Evolutionary conservation across 2,888 invertebrate species (phyloP).

Genomic region (Colletes collaris): DNA sequence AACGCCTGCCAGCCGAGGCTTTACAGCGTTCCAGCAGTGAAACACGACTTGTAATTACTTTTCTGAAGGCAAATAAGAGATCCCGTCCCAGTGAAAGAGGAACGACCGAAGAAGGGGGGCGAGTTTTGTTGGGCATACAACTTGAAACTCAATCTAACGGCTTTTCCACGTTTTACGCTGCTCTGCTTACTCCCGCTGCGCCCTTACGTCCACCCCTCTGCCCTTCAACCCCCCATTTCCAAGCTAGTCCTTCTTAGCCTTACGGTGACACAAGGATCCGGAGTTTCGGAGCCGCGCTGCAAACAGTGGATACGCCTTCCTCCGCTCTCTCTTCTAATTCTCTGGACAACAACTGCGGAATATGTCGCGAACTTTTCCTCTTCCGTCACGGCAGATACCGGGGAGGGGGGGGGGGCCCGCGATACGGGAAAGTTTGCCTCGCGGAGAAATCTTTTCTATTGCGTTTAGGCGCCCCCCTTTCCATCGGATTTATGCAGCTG

Average conservation of each 20-base stretch:
- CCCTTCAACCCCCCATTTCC: neutral
- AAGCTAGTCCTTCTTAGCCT: slow-evolving; percentile 20
- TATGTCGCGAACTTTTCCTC: slow-evolving; percentile 30
- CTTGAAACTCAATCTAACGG: slow-evolving; percentile 77
- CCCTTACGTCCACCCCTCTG: neutral
- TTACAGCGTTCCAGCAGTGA: slow-evolving; percentile 20
- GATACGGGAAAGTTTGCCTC: neutral
- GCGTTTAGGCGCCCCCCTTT: neutral
- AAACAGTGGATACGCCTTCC: slow-evolving; percentile 46
- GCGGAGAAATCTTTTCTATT: slow-evolving; percentile 15
- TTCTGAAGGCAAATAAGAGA: slow-evolving; percentile 56
- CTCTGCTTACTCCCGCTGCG: slow-evolving; percentile 27
- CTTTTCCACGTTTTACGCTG: slow-evolving; percentile 52
- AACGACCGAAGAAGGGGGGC: neutral
- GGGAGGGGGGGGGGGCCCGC: too few species aligned
- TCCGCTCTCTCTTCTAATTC: slow-evolving; percentile 44
- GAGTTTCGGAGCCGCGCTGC: slow-evolving; percentile 26
- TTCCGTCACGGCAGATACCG: neutral
- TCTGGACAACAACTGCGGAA: slow-evolving; percentile 36
- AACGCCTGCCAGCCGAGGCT: slow-evolving; percentile 11
- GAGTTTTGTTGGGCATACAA: slow-evolving; percentile 73
- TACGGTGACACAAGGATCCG: slow-evolving; percentile 28
- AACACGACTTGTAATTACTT: slow-evolving; percentile 50
- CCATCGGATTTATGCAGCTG: neutral
- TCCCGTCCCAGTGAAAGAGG: slow-evolving; percentile 26